Evolutionary conservation across 2,797 vertebrate species (phyloP).

Genomic region (Sebastes steindachneri): DNA sequence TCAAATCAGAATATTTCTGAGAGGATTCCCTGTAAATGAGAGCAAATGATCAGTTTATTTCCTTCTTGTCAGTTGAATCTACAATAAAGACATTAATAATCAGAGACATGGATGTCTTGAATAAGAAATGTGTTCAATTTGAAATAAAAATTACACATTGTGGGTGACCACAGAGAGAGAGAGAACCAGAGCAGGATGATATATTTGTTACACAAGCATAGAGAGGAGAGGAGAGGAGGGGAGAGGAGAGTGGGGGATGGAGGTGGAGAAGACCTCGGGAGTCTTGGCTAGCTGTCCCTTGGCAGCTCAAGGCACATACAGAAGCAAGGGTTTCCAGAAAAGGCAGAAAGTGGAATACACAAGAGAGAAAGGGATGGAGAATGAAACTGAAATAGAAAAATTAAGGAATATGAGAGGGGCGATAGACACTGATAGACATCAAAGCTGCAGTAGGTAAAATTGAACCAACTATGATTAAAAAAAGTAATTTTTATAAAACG

Average conservation of each 20-base stretch:
- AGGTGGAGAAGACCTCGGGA: slow-evolving; percentile 36
- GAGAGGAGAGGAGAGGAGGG: not conserved
- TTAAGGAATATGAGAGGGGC: not conserved
- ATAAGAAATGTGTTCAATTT: not conserved
- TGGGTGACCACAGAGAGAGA: not conserved
- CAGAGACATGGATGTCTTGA: not conserved
- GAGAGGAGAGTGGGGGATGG: slow-evolving; percentile 14
- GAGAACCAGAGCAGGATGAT: not conserved
- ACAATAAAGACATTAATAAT: not conserved
- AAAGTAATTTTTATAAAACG: too few relatives aligned
- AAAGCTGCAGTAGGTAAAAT: not conserved
- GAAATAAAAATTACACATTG: not conserved
- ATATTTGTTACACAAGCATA: slow-evolving; percentile 7
- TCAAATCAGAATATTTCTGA: not conserved
- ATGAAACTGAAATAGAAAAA: not conserved
- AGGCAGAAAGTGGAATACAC: slow-evolving; percentile 1
- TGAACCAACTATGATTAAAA: too few relatives aligned
- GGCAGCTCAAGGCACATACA: slow-evolving; percentile 28
- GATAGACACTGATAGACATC: not conserved
- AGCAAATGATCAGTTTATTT: not conserved
- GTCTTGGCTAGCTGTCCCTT: slow-evolving; percentile 44
- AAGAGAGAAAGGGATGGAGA: not conserved
- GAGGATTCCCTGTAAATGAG: not conserved
- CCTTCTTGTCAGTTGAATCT: not conserved
- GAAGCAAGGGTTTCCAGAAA: slow-evolving; percentile 20